phyloP scores from a whole-genome alignment of 2,113 vertebrate genomes.

The Dasypus novemcinctus region DNA sequence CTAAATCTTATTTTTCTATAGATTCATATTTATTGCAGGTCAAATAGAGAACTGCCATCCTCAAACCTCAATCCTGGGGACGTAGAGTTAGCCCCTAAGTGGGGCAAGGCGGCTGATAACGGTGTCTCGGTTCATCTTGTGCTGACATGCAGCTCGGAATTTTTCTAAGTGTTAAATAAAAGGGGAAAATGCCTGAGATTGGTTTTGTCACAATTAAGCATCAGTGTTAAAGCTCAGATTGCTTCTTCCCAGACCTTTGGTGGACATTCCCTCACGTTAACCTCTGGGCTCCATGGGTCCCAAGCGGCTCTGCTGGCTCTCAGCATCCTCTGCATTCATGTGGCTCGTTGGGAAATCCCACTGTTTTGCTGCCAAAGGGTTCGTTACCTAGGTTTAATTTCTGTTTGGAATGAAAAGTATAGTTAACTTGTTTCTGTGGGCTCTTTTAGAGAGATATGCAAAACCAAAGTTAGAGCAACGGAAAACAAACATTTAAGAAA shows the following conservation, averaged over 20 bases:
- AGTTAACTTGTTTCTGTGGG: conserved; percentile 75
- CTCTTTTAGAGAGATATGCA: conserved; percentile 70
- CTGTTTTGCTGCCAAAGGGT: conserved; percentile 66
- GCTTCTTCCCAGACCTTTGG: background rate
- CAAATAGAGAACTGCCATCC: background rate
- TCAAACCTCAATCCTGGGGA: background rate
- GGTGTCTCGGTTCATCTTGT: background rate
- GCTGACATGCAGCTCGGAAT: background rate
- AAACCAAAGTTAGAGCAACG: conserved; percentile 72
- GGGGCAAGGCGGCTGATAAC: background rate
- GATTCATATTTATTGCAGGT: background rate
- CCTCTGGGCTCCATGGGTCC: conserved; percentile 39
- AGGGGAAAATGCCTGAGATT: background rate
- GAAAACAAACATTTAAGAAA: conserved; percentile 77
- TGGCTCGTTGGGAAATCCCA: conserved; percentile 71
- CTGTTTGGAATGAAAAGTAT: conserved; percentile 78
- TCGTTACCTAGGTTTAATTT: conserved; percentile 76
- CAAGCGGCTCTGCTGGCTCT: conserved; percentile 34
- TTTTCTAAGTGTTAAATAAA: background rate
- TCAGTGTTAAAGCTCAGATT: background rate
- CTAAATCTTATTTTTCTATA: background rate
- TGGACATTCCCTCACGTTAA: background rate
- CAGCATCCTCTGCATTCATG: conserved; percentile 48
- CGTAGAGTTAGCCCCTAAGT: background rate
- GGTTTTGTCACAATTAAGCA: background rate